Evolutionary conservation across 2,888 invertebrate genomes (phyloP).

Genomic region (Steinernema hermaphroditum): DNA sequence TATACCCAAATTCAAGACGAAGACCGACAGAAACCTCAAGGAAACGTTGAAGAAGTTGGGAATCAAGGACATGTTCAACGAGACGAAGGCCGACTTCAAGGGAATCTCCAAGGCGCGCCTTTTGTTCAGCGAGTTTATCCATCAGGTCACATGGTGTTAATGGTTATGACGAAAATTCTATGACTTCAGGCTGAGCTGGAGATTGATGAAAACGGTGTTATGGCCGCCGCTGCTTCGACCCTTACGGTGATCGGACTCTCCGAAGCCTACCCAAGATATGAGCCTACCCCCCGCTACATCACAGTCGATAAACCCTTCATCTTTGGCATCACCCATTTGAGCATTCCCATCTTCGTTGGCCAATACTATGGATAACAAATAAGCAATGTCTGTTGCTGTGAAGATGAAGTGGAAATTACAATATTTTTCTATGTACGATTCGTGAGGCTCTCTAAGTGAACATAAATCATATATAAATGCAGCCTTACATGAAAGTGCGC

Average conservation of each 20-base stretch:
- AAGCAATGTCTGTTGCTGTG: no score
- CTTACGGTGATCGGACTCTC: not conserved
- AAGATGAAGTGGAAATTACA: no score
- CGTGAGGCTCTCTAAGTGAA: no score
- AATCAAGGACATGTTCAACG: not conserved
- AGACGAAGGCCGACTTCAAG: not conserved
- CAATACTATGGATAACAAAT: no score
- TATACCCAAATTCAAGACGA: not conserved
- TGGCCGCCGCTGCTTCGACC: not conserved
- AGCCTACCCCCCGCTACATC: no score
- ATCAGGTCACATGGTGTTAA: not conserved
- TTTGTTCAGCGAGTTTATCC: not conserved
- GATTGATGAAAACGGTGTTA: not conserved
- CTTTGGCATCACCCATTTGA: not conserved
- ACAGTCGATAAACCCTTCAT: not conserved
- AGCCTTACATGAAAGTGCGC: no score
- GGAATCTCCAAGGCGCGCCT: not conserved
- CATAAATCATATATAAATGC: no score
- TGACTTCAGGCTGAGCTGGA: slow-evolving; percentile 4
- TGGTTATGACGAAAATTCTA: not conserved
- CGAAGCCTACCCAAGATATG: not conserved
- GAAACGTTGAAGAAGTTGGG: not conserved
- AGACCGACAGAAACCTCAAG: not conserved
- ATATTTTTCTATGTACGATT: no score
- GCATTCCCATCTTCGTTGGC: not conserved